These are phyloP conservation scores for Tyria jacobaeae DNA, from an alignment of 2,888 invertebrate species.

Conservation along the genomic window DNA sequence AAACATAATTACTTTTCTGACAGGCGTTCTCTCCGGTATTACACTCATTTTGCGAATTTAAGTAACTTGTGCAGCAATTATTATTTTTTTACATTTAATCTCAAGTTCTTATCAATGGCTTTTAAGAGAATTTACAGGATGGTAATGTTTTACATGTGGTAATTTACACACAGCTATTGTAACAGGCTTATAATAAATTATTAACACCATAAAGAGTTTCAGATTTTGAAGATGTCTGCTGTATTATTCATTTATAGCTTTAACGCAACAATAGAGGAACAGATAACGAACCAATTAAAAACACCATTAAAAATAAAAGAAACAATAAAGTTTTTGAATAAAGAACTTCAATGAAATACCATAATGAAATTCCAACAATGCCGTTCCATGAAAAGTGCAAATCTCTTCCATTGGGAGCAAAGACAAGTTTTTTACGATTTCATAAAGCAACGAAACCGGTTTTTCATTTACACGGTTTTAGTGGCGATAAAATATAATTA, in stretches of 20 bases:
- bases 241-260: not conserved
- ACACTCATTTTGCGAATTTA: constrained; percentile 8
- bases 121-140: not conserved
- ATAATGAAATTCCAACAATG: constrained; percentile 81
- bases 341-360: constrained; percentile 57
- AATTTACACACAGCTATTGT: not conserved
- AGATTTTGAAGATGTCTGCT: not conserved
- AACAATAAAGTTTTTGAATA: constrained; percentile 51
- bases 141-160: not conserved
- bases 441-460: constrained; percentile 82
- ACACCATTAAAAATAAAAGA: constrained; percentile 45
- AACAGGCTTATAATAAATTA: not conserved
- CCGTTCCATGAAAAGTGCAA: constrained; percentile 76
- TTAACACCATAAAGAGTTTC: not conserved
- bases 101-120: not conserved
- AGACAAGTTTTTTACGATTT: constrained; percentile 86
- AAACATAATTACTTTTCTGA: constrained; percentile 56
- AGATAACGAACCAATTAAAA: constrained; percentile 47
- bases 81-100: not conserved
- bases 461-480: constrained; percentile 86
- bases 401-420: constrained; percentile 59
- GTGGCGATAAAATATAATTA: constrained; percentile 86
- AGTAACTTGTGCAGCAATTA: not conserved
- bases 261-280: not conserved
- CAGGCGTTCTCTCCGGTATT: constrained; percentile 40